phyloP scores from a whole-genome alignment of 2,113 vertebrate genomes.

The Micromys minutus region DNA sequence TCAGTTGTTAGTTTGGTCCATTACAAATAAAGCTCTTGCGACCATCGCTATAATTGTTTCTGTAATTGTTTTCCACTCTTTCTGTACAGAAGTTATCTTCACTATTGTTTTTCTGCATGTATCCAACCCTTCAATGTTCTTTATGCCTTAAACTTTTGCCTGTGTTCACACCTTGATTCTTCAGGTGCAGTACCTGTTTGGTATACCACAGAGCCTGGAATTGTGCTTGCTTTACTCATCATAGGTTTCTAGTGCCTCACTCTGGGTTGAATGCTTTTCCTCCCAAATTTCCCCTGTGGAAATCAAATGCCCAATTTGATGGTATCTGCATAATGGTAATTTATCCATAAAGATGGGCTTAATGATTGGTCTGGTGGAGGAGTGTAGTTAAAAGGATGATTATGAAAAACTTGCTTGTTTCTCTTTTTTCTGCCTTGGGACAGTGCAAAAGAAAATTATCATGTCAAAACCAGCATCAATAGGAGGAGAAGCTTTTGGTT shows the following conservation, averaged over 20 bases:
- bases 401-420: neutral
- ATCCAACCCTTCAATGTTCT: neutral
- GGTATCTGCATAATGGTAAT: neutral
- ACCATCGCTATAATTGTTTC: neutral
- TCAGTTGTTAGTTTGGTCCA: neutral
- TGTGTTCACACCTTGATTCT: neutral
- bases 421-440: neutral
- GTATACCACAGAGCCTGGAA: neutral
- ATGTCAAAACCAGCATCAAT: neutral
- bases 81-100: neutral
- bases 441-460: neutral
- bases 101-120: neutral
- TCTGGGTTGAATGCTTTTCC: neutral
- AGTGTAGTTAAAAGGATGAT: neutral
- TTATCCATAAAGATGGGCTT: neutral
- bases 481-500: too few species aligned
- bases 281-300: neutral
- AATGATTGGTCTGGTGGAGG: neutral
- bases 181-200: neutral
- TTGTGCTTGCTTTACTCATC: neutral
- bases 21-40: neutral
- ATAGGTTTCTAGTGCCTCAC: neutral
- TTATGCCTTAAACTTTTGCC: neutral
- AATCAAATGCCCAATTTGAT: neutral
- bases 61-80: neutral